A percentile compares a stretch with the other conserved stretches of the same genome.
phyloP scores from a whole-genome alignment of 2,113 vertebrate genomes.

The Marmota monax region DNA sequence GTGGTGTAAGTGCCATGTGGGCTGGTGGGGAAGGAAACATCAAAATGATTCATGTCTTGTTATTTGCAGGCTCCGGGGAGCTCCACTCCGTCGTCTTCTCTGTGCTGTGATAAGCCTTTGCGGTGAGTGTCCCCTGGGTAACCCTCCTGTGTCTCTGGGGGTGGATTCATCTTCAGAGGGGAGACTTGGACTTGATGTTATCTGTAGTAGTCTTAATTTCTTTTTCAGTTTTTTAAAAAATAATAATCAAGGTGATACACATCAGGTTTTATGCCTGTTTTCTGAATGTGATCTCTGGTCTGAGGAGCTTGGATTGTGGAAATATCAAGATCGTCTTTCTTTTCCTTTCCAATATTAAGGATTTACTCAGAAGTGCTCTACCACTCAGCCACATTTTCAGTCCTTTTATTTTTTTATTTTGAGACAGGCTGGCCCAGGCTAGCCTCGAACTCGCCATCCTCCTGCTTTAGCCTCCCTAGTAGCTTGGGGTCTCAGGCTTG shows the following conservation, averaged over 20 bases:
- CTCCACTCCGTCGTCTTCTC: constrained; percentile 61
- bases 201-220: too few relatives aligned
- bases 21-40: neutral
- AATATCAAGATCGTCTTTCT: neutral
- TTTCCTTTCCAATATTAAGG: neutral
- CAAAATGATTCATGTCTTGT: neutral
- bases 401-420: neutral
- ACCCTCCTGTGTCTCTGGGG: accelerated
- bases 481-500: neutral
- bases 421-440: neutral
- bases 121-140: constrained; percentile 78
- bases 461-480: neutral
- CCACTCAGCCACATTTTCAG: neutral
- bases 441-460: neutral
- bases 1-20: neutral
- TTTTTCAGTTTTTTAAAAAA: neutral
- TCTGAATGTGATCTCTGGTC: too few relatives aligned
- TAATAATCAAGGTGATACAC: neutral
- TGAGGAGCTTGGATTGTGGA: too few relatives aligned
- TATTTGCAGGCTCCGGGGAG: constrained; percentile 80
- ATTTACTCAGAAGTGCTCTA: neutral
- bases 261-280: neutral
- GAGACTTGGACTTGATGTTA: accelerated
- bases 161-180: accelerated
- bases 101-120: constrained; percentile 78